Evolutionary conservation across 1,140 invertebrate genomes (phyloP).

Genomic region (Tetragonula clypearis): DNA sequence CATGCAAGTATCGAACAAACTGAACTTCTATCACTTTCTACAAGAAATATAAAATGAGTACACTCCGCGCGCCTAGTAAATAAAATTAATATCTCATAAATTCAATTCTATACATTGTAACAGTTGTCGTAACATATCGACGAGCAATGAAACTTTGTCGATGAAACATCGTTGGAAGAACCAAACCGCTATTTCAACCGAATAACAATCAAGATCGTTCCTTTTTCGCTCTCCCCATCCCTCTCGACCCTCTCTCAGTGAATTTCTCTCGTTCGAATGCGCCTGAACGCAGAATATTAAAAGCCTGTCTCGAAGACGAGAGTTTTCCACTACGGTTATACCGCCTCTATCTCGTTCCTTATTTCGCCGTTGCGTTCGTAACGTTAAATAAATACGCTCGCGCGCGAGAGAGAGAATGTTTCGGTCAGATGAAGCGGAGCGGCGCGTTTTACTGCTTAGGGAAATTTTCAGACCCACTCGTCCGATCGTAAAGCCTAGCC

Average conservation of each 20-base stretch:
- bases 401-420: background rate
- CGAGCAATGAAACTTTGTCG: no score
- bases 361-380: slow-evolving; percentile 10
- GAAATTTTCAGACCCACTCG: slow-evolving; percentile 61
- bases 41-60: no score
- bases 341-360: background rate
- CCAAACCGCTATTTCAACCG: no score
- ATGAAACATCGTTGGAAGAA: no score
- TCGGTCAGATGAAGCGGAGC: slow-evolving; percentile 43
- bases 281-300: slow-evolving; percentile 34
- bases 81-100: no score
- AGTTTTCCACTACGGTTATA: background rate
- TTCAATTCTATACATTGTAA: no score
- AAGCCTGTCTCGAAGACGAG: background rate
- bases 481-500: slow-evolving; percentile 49
- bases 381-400: slow-evolving; percentile 56
- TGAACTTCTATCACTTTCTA: no score
- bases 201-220: background rate
- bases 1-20: no score
- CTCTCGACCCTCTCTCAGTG: no score
- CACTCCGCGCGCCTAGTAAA: no score
- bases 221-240: background rate
- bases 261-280: slow-evolving; percentile 10
- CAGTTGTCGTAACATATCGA: no score
- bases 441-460: slow-evolving; percentile 63